Evolutionary conservation across 2,113 vertebrate species (phyloP), one percentile per base, ranked within the genome.

Genomic region (Thamnaconus septentrionalis): DNA sequence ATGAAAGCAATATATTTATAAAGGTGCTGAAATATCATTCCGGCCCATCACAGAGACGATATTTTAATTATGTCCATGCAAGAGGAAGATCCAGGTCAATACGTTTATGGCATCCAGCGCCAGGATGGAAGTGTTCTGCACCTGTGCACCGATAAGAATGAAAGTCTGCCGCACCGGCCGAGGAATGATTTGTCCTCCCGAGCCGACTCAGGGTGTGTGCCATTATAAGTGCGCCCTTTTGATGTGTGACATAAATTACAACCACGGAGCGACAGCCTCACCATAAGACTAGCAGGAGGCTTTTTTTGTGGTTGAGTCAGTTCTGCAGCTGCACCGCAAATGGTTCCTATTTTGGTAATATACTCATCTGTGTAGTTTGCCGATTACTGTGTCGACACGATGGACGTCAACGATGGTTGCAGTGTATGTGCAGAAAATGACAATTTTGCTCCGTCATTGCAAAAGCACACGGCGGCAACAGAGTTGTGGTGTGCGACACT

Each of bases 101-200:
- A 31, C 18, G 48, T 49, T 11, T 3, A 5, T 61, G 43, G 4
- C 8, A 11, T 69, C 12, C 61, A 42, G 44, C 54, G 31, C 5
- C 56, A 8, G 0, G 5, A 49, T 73, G 41, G 12, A n/a, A 43
- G 77, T 76, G 74, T 56, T 61, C 64, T 71, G 78, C 85, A 85
- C 71, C 80, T 85, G 82, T 85, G 73, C 79, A 85, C 76, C 72
- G 80, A 78, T 73, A 78, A 78, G 81, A 85, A 85, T 82, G 72
- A 73, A 72, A 78, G 71, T 10, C 72, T 86, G 86, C 80, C 59
- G 49, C 82, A 81, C 68, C 53, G 56, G 45, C 62, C 70, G 61
- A 75, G 18, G 83, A 81, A 75, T 79, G 79, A 85, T 78, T 83
- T 78, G 73, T 66, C 75, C 88, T 80, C 71, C 76, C 54, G 75